phyloP scores from a whole-genome alignment of 1,140 invertebrate genomes.

The Thalassaphorura encarpata region DNA sequence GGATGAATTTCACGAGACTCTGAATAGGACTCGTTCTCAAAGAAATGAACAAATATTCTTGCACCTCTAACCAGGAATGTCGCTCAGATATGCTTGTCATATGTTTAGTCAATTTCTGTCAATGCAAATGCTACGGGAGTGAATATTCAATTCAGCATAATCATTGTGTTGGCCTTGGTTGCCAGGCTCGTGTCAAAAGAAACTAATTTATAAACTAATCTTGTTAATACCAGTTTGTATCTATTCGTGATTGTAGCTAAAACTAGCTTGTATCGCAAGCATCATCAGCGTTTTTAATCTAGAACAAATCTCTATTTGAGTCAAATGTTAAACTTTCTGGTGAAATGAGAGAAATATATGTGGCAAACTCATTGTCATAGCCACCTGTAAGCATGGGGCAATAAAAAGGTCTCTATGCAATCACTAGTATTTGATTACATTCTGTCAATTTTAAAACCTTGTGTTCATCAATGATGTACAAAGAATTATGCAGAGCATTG shows the following conservation, averaged over 20 bases:
- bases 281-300: too few species aligned
- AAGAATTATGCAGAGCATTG: conserved; percentile 83
- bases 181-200: background rate
- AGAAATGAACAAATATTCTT: background rate
- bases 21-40: background rate
- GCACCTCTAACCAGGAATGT: background rate
- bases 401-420: conserved; percentile 81
- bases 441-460: conserved; percentile 85
- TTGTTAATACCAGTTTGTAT: too few species aligned
- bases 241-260: too few species aligned
- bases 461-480: conserved; percentile 92
- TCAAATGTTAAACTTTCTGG: conserved; percentile 89
- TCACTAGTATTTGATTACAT: conserved; percentile 78
- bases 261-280: too few species aligned
- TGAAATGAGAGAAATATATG: conserved; percentile 79
- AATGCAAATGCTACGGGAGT: background rate
- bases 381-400: conserved; percentile 66
- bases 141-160: background rate
- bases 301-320: conserved; percentile 84
- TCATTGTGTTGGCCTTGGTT: background rate
- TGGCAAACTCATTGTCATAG: conserved; percentile 68
- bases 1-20: background rate
- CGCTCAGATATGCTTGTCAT: background rate
- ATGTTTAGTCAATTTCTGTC: background rate
- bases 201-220: too few species aligned